phyloP scores from a whole-genome alignment of 1,140 invertebrate genomes.

The Panonychus citri region DNA sequence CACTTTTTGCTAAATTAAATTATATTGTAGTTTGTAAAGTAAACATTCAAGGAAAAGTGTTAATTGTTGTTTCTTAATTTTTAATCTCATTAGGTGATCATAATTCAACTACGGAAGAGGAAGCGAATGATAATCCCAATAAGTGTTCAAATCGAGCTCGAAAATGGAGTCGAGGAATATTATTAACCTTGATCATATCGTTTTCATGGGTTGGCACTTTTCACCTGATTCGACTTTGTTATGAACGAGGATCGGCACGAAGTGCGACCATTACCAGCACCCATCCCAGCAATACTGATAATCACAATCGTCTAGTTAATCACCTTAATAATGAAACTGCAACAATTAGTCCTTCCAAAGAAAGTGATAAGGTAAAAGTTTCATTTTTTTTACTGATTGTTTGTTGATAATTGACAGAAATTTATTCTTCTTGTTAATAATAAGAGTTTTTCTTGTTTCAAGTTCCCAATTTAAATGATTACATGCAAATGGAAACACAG shows the following conservation, averaged over 20 bases:
- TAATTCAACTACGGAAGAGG: background rate
- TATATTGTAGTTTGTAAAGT: no score
- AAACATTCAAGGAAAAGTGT: background rate
- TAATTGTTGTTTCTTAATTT: background rate
- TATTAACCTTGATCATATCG: constrained; percentile 55
- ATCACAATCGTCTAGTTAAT: background rate
- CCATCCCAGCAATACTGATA: no score
- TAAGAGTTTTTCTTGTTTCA: no score
- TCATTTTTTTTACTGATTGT: no score
- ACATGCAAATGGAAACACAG: no score
- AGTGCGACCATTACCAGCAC: no score
- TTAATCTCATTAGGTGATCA: background rate
- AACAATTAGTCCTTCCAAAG: background rate
- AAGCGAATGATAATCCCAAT: background rate
- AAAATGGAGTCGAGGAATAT: constrained; percentile 61
- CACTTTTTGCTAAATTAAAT: no score
- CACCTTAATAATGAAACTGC: background rate
- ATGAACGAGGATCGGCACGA: constrained; percentile 28
- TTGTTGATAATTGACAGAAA: no score
- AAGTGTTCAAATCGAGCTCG: constrained; percentile 10
- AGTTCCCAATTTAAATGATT: no score
- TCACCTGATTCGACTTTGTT: constrained; percentile 64
- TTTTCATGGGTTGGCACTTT: constrained; percentile 68
- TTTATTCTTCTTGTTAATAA: no score
- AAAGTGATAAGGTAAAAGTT: background rate